These are phyloP conservation scores for Caenorhabditis sp. DNA, from an alignment of 2,888 invertebrate species.

Conservation along the genomic window DNA sequence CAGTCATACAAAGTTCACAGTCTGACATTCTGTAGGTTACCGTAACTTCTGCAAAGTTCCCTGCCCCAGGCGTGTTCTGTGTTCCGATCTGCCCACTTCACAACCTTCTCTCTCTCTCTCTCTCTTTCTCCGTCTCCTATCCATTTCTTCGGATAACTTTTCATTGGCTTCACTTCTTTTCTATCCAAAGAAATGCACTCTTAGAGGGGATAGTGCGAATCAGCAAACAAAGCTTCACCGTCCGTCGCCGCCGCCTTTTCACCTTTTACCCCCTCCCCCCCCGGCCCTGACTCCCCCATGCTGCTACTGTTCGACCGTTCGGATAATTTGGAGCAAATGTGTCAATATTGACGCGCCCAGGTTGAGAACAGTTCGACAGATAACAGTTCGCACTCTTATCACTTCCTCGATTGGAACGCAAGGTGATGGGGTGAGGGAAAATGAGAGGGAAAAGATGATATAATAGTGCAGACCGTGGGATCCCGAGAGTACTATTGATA, in stretches of 20 bases:
- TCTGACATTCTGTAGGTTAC: too few species aligned
- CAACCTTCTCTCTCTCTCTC: too few species aligned
- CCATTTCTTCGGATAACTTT: conserved; percentile 1
- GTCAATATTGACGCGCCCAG: conserved; percentile 30
- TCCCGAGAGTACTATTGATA: conserved; percentile 29
- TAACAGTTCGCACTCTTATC: conserved; percentile 2
- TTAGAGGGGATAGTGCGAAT: conserved; percentile 36
- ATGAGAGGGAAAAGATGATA: background rate
- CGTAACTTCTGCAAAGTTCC: too few species aligned
- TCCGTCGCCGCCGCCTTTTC: conserved; percentile 28
- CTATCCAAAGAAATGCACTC: conserved; percentile 7
- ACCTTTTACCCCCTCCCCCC: conserved; percentile 23
- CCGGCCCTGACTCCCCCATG: too few species aligned
- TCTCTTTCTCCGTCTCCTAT: background rate
- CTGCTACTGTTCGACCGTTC: conserved; percentile 28
- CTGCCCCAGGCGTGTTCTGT: too few species aligned
- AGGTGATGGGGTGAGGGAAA: conserved; percentile 6
- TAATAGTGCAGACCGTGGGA: conserved; percentile 13
- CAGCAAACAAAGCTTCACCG: conserved; percentile 27
- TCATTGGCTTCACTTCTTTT: background rate
- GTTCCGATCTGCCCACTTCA: too few species aligned
- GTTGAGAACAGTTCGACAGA: background rate
- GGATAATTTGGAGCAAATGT: conserved; percentile 12
- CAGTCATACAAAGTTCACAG: too few species aligned
- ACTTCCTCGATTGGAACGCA: background rate